Base-by-base conservation (phyloP, 1,140 invertebrate species). In the Akabosia matsudoensis region DNA sequence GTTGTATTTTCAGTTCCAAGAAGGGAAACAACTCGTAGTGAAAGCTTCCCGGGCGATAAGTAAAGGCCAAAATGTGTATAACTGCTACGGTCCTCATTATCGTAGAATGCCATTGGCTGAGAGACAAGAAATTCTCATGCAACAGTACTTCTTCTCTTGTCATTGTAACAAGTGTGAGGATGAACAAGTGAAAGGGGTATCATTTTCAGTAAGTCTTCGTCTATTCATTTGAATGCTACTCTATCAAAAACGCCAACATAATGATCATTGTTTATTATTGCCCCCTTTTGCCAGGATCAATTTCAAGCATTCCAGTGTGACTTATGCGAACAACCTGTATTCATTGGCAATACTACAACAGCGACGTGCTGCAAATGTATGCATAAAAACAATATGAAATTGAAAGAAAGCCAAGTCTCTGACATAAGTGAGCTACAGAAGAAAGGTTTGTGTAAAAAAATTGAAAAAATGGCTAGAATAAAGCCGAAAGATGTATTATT, bases 51-150 rank as follows among this genome's bases (percentile, higher is more conserved):
- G 83, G 76, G 83, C 88, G 79, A 87, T 92, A 71, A 75, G 82
- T 16, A 74, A 79, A 24, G 88, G 88, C 30, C 84, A 85, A 64
- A 90, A 93, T 85, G 86, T 93, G 78, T 87, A 87, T 54, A 92
- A 93, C 84, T 93, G 92, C 83, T 94, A 94, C 85, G 92, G 90
- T 18, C 91, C 91, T 56, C 88, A 92, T 82, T 90, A 86, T 70
- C 86, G 88, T 73, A 84, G 89, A 73, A 89, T 90, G 86, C 76
- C 83, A 0, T 85, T 83, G 54, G 76, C 85, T 22, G 86, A 90
- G 22, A 85, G 92, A 71, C 89, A 90, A 79, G 82, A 87, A 34
- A 80, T 83, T n/a, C 84, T 94, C 1, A 83, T 85, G 70, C 86
- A 85, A 22, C 92, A 93, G 82, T 94, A 93, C 83, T 88, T 86